phyloP scores from a whole-genome alignment of 2,113 vertebrate species.

The Catharus bicknelli region DNA sequence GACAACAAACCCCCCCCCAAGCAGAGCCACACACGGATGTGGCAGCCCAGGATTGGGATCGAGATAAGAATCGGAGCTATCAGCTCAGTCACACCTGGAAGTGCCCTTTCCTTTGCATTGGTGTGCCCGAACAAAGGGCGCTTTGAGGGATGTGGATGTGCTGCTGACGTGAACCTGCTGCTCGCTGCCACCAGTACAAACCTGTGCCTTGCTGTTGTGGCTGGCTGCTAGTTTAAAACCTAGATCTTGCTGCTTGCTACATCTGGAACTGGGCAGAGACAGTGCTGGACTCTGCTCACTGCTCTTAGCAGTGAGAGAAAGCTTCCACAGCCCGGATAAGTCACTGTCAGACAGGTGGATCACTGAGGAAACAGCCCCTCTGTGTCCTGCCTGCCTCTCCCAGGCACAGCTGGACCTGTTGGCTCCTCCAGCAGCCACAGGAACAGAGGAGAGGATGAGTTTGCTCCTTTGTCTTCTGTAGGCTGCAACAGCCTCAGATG shows the following conservation, averaged over 20 bases:
- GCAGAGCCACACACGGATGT: accelerated
- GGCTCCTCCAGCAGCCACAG: not conserved
- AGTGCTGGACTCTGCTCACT: not conserved
- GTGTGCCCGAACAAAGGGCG: not conserved
- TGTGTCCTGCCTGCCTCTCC: not conserved
- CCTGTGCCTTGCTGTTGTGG: not conserved
- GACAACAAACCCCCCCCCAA: not conserved
- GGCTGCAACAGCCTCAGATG: not conserved
- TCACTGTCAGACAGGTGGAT: too few relatives aligned
- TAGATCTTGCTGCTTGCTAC: not conserved
- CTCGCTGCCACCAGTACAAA: not conserved
- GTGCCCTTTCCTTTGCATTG: accelerated
- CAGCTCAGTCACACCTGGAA: not conserved
- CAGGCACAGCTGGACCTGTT: accelerated
- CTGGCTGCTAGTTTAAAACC: not conserved
- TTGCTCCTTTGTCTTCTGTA: not conserved
- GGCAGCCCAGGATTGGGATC: not conserved
- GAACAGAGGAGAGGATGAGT: accelerated
- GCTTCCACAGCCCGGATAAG: not conserved
- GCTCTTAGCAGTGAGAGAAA: not conserved
- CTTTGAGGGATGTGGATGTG: not conserved
- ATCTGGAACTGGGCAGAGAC: not conserved
- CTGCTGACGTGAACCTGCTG: not conserved
- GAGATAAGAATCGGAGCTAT: not conserved
- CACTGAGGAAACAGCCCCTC: not conserved